Percentiles rank a stretch among this genome's conserved stretches.
phyloP scores from a whole-genome alignment of 2,888 invertebrate species.

The Sylvicola cinctus region DNA sequence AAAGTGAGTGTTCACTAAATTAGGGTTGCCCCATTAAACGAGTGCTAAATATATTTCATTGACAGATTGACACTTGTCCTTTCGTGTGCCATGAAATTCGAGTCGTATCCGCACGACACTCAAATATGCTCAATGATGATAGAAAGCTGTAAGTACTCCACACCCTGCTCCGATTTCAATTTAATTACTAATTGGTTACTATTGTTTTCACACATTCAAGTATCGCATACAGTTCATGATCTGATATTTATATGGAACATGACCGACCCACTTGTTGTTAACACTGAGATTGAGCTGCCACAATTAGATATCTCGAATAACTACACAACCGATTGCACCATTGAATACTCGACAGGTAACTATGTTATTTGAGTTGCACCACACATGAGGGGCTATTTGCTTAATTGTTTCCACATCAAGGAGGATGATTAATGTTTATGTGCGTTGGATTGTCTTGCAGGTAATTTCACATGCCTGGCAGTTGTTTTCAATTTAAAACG shows the following conservation, averaged over 20 bases:
- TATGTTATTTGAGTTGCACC: too few species aligned
- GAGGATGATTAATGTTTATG: background rate
- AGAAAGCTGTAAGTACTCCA: constrained; percentile 63
- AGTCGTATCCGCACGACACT: constrained; percentile 82
- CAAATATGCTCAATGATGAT: constrained; percentile 89
- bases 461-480: constrained; percentile 84
- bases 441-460: constrained; percentile 24
- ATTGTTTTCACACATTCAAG: constrained; percentile 26
- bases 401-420: too few species aligned
- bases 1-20: constrained; percentile 37
- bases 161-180: background rate
- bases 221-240: constrained; percentile 77
- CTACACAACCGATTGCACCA: constrained; percentile 76
- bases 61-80: constrained; percentile 66
- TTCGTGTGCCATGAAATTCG: constrained; percentile 88
- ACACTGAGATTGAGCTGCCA: constrained; percentile 71
- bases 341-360: constrained; percentile 28
- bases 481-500: constrained; percentile 68
- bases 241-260: constrained; percentile 79
- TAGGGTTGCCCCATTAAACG: too few species aligned
- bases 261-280: constrained; percentile 69
- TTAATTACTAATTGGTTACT: background rate
- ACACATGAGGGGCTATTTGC: background rate
- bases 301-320: constrained; percentile 74
- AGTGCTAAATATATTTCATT: too few species aligned